Base-by-base conservation (phyloP, 2,113 vertebrate species). In the Aix galericulata region DNA sequence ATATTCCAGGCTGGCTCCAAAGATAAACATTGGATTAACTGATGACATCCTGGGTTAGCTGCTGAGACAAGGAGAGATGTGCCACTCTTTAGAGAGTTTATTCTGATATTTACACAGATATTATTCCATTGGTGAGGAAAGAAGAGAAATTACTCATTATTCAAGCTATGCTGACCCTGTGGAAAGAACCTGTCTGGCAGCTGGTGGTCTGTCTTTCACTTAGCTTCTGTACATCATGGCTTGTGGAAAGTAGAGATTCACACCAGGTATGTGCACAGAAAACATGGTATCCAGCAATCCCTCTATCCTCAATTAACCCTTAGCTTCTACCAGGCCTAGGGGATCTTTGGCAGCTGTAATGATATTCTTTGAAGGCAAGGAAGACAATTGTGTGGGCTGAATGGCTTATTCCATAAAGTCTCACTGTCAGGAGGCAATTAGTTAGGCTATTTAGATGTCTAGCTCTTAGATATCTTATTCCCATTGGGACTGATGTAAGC, bases 391-490 rank as follows among this genome's bases (percentile, higher is more conserved):
- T 85, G 93, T 91, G 67, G 74, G 84, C 29, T 89, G 84, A 78
- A 80, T 74, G 86, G 32, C 15, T 75, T 93, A 69, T 53, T 87
- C 81, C 58, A 55, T 55, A 31, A 91, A 69, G 25, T 59, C 13
- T 85, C 36, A 79, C 60, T 87, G 72, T 89, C 93, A 95, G 71
- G 56, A 93, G 44, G 40, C n/a, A 95, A 91, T 95, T 87, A 94
- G 38, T 76, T 80, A 53, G 60, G 59, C 53, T 92, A 73, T 95
- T 91, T 85, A 82, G 59, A 62, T 76, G 85, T 91, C 75, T 91
- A 53, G 34, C 23, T 82, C 42, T 76, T 84, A 68, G 66, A 82
- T 53, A 27, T 31, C 58, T 87, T 85, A 85, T 79, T 93, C 58
- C 26, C 62, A 8, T 17, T 11, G 58, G 63, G 66, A 82, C 2